Evolutionary conservation across 1,140 invertebrate species (phyloP).

Genomic region (Melipona quadrifasciata): DNA sequence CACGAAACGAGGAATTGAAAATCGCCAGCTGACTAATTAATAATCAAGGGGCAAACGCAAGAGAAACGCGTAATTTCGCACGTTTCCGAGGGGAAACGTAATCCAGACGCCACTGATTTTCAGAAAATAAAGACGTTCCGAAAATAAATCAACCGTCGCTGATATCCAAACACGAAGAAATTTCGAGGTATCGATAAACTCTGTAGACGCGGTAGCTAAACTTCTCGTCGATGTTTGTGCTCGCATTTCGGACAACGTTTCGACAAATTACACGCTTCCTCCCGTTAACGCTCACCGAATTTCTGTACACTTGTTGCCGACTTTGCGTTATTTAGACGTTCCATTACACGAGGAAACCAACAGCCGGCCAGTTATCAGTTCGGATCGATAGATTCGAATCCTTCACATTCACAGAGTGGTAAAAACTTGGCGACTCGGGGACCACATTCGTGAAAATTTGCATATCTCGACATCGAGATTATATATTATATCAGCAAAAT

Average conservation of each 20-base stretch:
- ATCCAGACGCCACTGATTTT: too few species aligned
- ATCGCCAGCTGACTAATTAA: conserved; percentile 5
- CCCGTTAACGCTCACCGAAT: conserved; percentile 51
- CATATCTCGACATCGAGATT: too few species aligned
- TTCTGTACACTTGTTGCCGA: neutral
- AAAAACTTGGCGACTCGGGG: neutral
- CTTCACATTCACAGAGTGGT: neutral
- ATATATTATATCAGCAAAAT: too few species aligned
- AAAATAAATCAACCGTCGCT: conserved; percentile 45
- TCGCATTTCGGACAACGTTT: neutral
- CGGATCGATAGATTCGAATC: neutral
- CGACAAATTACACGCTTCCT: neutral
- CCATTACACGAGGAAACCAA: neutral
- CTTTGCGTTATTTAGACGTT: neutral
- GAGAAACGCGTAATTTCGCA: neutral
- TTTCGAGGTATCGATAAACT: conserved; percentile 55
- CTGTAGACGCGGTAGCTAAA: conserved; percentile 3
- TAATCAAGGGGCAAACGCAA: neutral
- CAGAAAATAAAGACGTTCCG: neutral
- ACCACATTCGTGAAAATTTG: neutral
- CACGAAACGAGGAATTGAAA: neutral
- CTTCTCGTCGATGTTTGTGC: neutral
- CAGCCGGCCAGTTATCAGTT: neutral
- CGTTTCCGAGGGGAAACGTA: conserved; percentile 15
- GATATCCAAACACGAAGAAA: conserved; percentile 51